phyloP scores from a whole-genome alignment of 1,140 invertebrate genomes.

The Vollenhovia emeryi region DNA sequence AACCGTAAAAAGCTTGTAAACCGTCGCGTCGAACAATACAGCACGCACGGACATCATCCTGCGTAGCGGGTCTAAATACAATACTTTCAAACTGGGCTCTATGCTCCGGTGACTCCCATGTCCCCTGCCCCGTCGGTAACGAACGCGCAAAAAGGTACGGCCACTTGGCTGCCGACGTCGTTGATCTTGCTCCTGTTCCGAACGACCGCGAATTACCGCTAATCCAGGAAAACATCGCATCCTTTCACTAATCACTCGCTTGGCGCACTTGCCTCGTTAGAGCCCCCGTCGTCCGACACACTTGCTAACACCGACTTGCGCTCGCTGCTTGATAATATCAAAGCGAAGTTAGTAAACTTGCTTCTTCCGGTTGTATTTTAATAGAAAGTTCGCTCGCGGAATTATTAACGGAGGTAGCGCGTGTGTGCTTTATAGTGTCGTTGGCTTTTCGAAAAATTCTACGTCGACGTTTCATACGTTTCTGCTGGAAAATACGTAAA shows the following conservation, averaged over 20 bases:
- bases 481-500: neutral
- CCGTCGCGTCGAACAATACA: conserved; percentile 4
- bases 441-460: neutral
- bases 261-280: conserved; percentile 59
- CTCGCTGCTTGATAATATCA: conserved; percentile 4
- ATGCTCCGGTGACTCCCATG: conserved; percentile 65
- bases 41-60: conserved; percentile 15
- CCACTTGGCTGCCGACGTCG: conserved; percentile 22
- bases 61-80: conserved; percentile 65
- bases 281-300: conserved; percentile 14
- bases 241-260: conserved; percentile 65
- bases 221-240: conserved; percentile 66
- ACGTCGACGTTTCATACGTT: neutral
- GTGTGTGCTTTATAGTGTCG: too few relatives aligned
- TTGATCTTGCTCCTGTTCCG: conserved; percentile 5
- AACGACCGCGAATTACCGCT: conserved; percentile 40
- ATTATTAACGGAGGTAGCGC: neutral
- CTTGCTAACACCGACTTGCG: neutral
- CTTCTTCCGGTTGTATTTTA: conserved; percentile 2
- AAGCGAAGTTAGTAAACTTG: neutral
- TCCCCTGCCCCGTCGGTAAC: conserved; percentile 43
- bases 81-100: conserved; percentile 35
- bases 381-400: conserved; percentile 20
- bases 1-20: neutral
- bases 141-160: conserved; percentile 45